Base-by-base conservation (phyloP, 2,113 vertebrate genomes). In the Thomomys bottae region DNA sequence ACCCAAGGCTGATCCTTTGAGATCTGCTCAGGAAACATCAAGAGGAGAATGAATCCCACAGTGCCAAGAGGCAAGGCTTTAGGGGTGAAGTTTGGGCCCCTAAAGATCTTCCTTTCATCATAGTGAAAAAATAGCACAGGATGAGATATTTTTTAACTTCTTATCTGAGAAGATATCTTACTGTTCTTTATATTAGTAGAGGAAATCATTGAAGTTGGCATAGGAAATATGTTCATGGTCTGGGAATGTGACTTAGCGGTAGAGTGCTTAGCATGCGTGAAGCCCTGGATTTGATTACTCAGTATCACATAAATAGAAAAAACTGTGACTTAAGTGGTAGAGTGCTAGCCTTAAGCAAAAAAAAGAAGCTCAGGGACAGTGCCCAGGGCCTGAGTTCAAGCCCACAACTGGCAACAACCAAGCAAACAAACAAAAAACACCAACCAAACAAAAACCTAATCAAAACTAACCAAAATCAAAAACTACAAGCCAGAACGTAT, bases 381-480 rank as follows among this genome's bases (percentile, higher is more conserved):
- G 45, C 11, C 45, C 45, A 45, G 45, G 45, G 6, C 45, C 7
- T 34, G 57, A 86, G 70, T 42, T 42, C 49, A 59, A 59, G 20
- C 57, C 57, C 57, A 7, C n/a, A n/a, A n/a, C n/a, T n/a, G n/a
- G 11, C 45, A 45, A 45, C 45, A 45, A 11, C 6, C 45, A 45
- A 45, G 11, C 45, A 45, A 45, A 45, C 6, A 11, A 45, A 45
- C 6, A 11, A 45, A 45, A 45, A 45, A 45, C 6, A 11, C 11
- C 11, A 6, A 45, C 18, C 14, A 54, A 54, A 17, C 49, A 54
- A 54, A 54, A 54, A 54, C 12, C 49, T 54, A 54, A 54, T 15
- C 57, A 76, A 61, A 54, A 64, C 36, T 84, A 72, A 89, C 94
- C 11, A n/a, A 57, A 86, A 36, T n/a, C 76, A 84, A 91, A 94